These are phyloP conservation scores for Apamea crenata DNA, from an alignment of 2,888 invertebrate genomes.

Conservation along the genomic window DNA sequence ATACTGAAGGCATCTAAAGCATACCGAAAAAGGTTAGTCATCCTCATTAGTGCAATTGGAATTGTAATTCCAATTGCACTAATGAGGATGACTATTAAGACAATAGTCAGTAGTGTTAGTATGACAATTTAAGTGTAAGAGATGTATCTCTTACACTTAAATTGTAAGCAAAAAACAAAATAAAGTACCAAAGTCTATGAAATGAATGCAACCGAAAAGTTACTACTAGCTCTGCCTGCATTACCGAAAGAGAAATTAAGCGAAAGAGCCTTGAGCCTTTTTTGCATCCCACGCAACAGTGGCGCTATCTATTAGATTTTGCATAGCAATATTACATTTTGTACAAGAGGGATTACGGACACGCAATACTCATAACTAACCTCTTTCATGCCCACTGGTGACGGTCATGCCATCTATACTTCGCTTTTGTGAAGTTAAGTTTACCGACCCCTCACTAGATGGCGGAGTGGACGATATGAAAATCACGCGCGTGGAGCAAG, in stretches of 20 bases:
- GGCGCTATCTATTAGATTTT: conserved; percentile 32
- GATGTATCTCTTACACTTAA: too few species aligned
- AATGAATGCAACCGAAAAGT: not conserved
- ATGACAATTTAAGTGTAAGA: too few species aligned
- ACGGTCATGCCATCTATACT: conserved; percentile 27
- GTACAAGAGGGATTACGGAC: not conserved
- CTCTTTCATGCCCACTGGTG: too few species aligned
- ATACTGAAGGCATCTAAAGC: not conserved
- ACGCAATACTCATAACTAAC: not conserved
- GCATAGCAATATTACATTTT: not conserved
- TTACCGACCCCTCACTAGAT: conserved; percentile 57
- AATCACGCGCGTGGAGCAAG: not conserved
- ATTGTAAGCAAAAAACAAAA: not conserved
- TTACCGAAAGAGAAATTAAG: not conserved
- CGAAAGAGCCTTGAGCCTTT: not conserved
- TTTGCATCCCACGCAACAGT: not conserved
- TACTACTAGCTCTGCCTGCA: not conserved
- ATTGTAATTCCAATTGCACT: too few species aligned
- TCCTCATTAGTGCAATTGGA: not conserved
- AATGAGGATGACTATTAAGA: too few species aligned
- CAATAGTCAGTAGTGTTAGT: too few species aligned
- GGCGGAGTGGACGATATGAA: conserved; percentile 18
- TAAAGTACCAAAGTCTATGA: not conserved
- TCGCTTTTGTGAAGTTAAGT: not conserved
- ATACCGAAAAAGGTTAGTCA: not conserved